phyloP scores from a whole-genome alignment of 1,140 invertebrate genomes.

The Panulirus ornatus region DNA sequence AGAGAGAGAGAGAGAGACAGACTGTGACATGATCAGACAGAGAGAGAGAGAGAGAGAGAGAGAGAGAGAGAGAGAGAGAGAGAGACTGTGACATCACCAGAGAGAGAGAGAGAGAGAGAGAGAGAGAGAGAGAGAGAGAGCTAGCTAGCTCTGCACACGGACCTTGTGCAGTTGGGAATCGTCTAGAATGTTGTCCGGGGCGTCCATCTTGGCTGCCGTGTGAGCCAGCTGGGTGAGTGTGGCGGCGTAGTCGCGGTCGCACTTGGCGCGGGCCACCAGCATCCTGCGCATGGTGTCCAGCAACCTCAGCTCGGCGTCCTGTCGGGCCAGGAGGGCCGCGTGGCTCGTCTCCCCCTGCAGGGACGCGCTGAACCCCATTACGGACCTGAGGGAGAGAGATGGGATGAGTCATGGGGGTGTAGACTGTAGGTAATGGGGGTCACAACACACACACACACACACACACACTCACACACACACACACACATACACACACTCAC shows the following conservation, averaged over 20 bases:
- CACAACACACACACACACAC: too few species aligned
- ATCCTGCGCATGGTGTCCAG: slow-evolving; percentile 93
- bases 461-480: not conserved
- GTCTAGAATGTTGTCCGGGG: slow-evolving; percentile 68
- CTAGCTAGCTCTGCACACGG: not conserved
- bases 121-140: too few species aligned
- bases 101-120: too few species aligned
- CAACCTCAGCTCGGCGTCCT: slow-evolving; percentile 93
- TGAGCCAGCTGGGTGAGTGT: slow-evolving; percentile 87
- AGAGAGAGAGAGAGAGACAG: not conserved
- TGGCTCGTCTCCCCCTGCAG: slow-evolving; percentile 86
- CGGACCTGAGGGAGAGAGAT: slow-evolving; percentile 23
- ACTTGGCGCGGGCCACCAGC: slow-evolving; percentile 90
- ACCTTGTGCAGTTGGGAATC: slow-evolving; percentile 73
- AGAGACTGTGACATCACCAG: slow-evolving; percentile 4
- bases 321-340: slow-evolving; percentile 89
- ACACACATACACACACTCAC: not conserved
- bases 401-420: not conserved
- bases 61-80: not conserved
- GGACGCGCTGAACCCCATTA: slow-evolving; percentile 91
- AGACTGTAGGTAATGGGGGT: not conserved
- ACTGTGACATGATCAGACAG: too few species aligned
- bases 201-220: slow-evolving; percentile 90
- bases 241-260: slow-evolving; percentile 92
- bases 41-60: not conserved